Conservation (phyloP, 35 echinoderm and acorn worm species). For the Lytechinus variegatus region DNA sequence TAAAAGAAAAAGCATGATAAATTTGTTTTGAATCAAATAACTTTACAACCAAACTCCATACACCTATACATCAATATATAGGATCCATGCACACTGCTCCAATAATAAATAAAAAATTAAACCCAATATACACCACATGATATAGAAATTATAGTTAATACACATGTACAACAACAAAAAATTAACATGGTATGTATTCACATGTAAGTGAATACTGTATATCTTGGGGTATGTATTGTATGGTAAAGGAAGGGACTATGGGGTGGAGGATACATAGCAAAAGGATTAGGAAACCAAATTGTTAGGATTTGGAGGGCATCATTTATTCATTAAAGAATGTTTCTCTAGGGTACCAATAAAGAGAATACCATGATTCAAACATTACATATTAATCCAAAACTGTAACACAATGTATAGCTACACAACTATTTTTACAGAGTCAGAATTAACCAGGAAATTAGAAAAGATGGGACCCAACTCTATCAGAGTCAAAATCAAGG, state of each 20-base stretch:
- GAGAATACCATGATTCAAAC: no score
- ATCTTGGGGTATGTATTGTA: no score
- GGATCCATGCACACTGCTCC: not conserved
- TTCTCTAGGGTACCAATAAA: no score
- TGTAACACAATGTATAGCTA: no score
- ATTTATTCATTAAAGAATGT: no score
- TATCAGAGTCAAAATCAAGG: no score
- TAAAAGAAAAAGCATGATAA: not conserved
- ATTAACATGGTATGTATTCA: not conserved
- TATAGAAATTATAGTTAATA: not conserved
- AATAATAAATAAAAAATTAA: not conserved
- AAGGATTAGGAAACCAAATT: not conserved
- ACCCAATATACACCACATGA: not conserved
- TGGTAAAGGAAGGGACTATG: not conserved
- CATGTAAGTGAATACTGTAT: no score
- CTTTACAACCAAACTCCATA: no score
- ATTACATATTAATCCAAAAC: no score
- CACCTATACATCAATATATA: not conserved
- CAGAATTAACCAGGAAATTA: no score
- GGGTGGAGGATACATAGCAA: not conserved
- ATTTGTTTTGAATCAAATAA: not conserved
- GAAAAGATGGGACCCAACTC: no score
- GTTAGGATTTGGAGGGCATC: not conserved
- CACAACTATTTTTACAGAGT: no score
- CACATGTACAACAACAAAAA: not conserved